These are phyloP conservation scores for Oncorhynchus mykiss DNA, from an alignment of 2,113 vertebrate genomes.

Conservation along the genomic window DNA sequence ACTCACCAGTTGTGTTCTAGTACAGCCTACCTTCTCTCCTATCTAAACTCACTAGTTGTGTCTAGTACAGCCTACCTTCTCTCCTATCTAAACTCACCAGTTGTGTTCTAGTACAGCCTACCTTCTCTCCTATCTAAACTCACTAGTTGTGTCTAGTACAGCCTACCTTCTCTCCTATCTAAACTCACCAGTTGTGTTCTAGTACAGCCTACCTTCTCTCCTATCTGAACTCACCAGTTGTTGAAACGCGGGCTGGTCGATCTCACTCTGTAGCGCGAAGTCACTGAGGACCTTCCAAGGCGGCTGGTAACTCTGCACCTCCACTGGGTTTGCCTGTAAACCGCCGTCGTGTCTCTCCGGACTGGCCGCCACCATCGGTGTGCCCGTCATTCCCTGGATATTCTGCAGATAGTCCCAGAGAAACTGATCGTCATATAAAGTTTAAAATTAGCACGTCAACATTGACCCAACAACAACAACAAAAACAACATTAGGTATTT, in stretches of 20 bases:
- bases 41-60: no score
- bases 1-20: no score
- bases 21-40: no score
- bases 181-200: slow-evolving; percentile 55
- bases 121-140: no score
- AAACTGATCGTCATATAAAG: slow-evolving; percentile 19
- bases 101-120: no score
- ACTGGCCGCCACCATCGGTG: slow-evolving; percentile 97
- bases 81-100: no score
- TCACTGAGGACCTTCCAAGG: slow-evolving; percentile 99
- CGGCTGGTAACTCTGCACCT: slow-evolving; percentile 98
- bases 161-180: neutral
- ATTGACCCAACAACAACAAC: neutral
- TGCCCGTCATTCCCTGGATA: slow-evolving; percentile 98
- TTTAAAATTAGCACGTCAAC: slow-evolving; percentile 14
- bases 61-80: no score
- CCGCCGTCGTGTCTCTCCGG: slow-evolving; percentile 97
- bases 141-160: neutral
- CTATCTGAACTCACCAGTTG: slow-evolving; percentile 87
- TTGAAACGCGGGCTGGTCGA: slow-evolving; percentile 98
- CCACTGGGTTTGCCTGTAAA: slow-evolving; percentile 95
- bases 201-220: neutral
- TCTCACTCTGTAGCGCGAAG: slow-evolving; percentile 99
- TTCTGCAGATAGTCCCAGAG: slow-evolving; percentile 81
- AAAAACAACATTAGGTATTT: neutral